Base-by-base conservation (phyloP, 2,113 vertebrate genomes). In the Mormyrus lacerda region DNA sequence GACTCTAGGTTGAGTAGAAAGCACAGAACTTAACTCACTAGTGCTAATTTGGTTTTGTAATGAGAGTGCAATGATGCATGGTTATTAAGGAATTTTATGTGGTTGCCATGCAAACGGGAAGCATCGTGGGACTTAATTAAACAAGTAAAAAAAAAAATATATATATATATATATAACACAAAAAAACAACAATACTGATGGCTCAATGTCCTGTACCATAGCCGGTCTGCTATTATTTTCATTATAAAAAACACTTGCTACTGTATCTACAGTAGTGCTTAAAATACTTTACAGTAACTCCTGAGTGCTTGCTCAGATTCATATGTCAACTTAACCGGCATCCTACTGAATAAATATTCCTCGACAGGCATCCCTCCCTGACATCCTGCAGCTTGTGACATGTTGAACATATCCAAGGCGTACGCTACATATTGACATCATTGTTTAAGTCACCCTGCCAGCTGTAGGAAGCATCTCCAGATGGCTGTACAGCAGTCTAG, bases 71-170 rank as follows among this genome's bases (percentile, higher is more conserved):
- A 91, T 79, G 91, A 91, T 93, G 94, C 95, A 95, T 95, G 93
- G 93, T 95, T 92, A 95, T 94, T 93, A 92, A 92, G 91, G 94
- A 95, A 96, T 96, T 95, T 95, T 94, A 94, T 93, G 94, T 92
- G 92, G 95, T 95, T 95, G 94, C 94, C 92, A 93, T 94, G 94
- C 94, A 95, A 94, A 94, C 92, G 92, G 89, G 87, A 92, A 92
- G 92, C 93, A 94, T 94, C 93, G 92, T 90, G 93, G 93, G 94
- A 95, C 93, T 91, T 93, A 90, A 94, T 95, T 95, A 94, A 91
- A 91, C 89, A 48, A 84, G 91, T 88, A 91, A 93, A 61, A 42
- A 61, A 8, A 86, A 42, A 87, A 31, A 87, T 35, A 48, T 51
- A 27, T 7, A n/a, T 24, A 21, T 55, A 21, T 19, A 21, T 55